A percentile compares a stretch with the other conserved stretches of the same genome.
Evolutionary conservation across 2,113 vertebrate species (phyloP).

Genomic region (Psittacara wagleri): DNA sequence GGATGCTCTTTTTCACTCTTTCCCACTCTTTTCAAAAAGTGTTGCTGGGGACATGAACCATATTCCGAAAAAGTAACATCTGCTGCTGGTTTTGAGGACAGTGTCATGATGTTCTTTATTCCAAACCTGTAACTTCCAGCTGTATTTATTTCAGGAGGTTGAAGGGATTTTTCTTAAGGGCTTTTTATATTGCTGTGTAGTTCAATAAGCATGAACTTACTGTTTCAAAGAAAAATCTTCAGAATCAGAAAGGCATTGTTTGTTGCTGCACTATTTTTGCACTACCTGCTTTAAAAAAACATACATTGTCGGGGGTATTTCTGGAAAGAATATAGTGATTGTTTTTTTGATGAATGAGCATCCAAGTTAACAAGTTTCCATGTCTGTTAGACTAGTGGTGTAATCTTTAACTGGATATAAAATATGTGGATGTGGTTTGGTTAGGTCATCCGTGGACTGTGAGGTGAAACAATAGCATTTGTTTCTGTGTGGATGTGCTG

Average conservation of each 20-base stretch:
- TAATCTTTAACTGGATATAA: neutral
- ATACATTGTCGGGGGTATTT: neutral
- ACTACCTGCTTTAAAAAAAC: neutral
- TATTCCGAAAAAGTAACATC: neutral
- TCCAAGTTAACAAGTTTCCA: neutral
- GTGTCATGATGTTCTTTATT: conserved; percentile 39
- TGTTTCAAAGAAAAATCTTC: neutral
- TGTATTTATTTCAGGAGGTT: conserved; percentile 43
- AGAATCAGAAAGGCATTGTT: neutral
- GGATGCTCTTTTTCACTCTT: neutral
- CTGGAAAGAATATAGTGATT: neutral
- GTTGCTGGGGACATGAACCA: neutral
- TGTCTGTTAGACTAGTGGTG: neutral
- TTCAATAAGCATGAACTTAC: neutral
- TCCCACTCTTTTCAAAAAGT: neutral
- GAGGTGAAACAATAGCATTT: conserved; percentile 7
- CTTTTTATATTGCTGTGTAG: neutral
- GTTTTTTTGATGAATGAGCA: neutral
- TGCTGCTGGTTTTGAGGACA: conserved; percentile 24
- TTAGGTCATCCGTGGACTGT: neutral
- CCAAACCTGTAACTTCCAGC: conserved; percentile 33
- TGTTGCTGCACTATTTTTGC: neutral
- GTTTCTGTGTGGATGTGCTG: neutral
- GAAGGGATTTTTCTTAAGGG: conserved; percentile 14
- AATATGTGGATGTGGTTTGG: neutral